Percentiles rank a stretch among this genome's conserved stretches.
Evolutionary conservation across 2,888 invertebrate species (phyloP).

Genomic region (Heliconius cydno): DNA sequence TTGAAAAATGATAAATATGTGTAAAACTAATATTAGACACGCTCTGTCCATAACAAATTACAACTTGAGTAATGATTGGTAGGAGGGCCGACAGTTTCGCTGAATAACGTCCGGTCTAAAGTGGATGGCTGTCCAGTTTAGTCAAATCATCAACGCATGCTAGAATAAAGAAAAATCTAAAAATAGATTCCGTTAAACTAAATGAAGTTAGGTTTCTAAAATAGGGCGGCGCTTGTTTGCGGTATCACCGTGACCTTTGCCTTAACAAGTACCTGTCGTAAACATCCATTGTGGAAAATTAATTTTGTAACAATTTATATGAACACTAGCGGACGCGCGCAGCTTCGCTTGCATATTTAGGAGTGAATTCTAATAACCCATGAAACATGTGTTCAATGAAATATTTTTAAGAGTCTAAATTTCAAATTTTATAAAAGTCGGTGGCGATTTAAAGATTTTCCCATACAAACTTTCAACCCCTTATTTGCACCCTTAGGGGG

Average conservation of each 20-base stretch:
- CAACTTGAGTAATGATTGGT: slow-evolving; percentile 60
- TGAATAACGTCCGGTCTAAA: slow-evolving; percentile 75
- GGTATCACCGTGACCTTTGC: slow-evolving; percentile 38
- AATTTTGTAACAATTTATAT: neutral
- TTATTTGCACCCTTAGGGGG: too few species aligned
- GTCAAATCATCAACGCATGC: slow-evolving; percentile 45
- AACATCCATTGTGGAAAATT: slow-evolving; percentile 1
- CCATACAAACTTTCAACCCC: too few species aligned
- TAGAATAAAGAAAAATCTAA: slow-evolving; percentile 46
- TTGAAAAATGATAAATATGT: slow-evolving; percentile 17
- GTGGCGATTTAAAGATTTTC: too few species aligned
- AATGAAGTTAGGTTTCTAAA: slow-evolving; percentile 34
- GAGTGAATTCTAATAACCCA: too few species aligned
- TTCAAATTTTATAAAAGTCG: too few species aligned
- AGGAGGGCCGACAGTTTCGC: slow-evolving; percentile 56
- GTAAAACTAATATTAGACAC: slow-evolving; percentile 12
- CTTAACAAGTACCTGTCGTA: slow-evolving; percentile 10
- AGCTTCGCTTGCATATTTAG: too few species aligned
- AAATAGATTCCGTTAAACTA: slow-evolving; percentile 45
- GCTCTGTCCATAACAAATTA: slow-evolving; percentile 45
- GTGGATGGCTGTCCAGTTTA: slow-evolving; percentile 67
- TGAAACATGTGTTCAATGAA: too few species aligned
- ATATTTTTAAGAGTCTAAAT: too few species aligned
- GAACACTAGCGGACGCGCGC: too few species aligned
- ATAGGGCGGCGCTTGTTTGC: slow-evolving; percentile 29